Evolutionary conservation across 1,140 invertebrate genomes (phyloP).

Genomic region (Goniozus legneri): DNA sequence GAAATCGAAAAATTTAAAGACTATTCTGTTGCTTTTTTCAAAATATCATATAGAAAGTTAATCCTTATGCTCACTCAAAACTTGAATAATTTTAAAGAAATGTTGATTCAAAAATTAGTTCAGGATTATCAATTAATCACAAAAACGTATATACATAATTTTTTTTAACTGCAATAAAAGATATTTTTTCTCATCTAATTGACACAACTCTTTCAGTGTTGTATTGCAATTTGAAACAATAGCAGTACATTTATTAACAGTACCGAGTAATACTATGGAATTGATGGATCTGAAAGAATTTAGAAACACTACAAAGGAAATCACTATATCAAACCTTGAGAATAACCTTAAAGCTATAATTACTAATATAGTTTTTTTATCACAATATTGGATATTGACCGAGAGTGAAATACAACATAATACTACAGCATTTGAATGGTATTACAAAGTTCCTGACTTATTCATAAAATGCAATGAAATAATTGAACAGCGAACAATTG

Average conservation of each 20-base stretch:
- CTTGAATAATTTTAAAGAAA: slow-evolving; percentile 66
- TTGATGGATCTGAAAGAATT: slow-evolving; percentile 82
- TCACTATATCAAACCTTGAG: slow-evolving; percentile 72
- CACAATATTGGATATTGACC: slow-evolving; percentile 74
- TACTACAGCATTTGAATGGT: slow-evolving; percentile 80
- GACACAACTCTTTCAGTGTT: slow-evolving; percentile 63
- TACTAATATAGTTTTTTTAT: slow-evolving; percentile 68
- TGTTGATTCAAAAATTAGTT: slow-evolving; percentile 69
- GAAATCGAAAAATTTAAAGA: slow-evolving; percentile 64
- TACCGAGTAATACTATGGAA: slow-evolving; percentile 76
- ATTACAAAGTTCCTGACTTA: slow-evolving; percentile 72
- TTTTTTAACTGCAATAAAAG: too few species aligned
- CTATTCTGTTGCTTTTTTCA: slow-evolving; percentile 85
- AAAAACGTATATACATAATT: slow-evolving; percentile 48
- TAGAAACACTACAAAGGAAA: slow-evolving; percentile 69
- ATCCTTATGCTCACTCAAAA: slow-evolving; percentile 67
- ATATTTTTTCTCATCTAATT: too few species aligned
- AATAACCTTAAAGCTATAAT: slow-evolving; percentile 67
- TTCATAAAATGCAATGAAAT: slow-evolving; percentile 77
- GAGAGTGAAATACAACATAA: slow-evolving; percentile 80
- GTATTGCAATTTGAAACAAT: slow-evolving; percentile 80
- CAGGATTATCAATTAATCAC: slow-evolving; percentile 74
- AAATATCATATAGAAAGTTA: slow-evolving; percentile 76
- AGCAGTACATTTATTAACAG: slow-evolving; percentile 70
- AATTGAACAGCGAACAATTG: slow-evolving; percentile 76